A percentile compares a stretch with the other conserved stretches of the same genome.
Conservation (phyloP, 2,888 invertebrate genomes). For the Morinoia aosen region DNA sequence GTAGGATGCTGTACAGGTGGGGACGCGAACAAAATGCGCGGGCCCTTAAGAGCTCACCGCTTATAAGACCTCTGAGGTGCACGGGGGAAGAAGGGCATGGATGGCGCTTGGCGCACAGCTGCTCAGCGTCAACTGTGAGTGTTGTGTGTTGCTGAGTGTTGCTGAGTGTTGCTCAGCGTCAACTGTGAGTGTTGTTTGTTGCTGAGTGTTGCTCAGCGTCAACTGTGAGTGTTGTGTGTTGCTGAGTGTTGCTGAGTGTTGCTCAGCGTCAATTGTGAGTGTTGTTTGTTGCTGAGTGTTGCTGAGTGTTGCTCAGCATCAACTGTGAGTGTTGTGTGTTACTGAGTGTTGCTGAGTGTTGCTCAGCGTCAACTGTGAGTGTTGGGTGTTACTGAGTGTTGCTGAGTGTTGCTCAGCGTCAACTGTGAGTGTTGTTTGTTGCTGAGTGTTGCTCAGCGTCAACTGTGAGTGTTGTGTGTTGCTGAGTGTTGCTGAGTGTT, state of each 20-base stretch:
- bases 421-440: neutral
- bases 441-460: slow-evolving; percentile 31
- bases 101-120: too few relatives aligned
- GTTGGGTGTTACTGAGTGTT: neutral
- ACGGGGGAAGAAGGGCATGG: too few relatives aligned
- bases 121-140: neutral
- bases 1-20: too few relatives aligned
- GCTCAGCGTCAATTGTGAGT: slow-evolving; percentile 52
- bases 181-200: slow-evolving; percentile 20
- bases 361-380: slow-evolving; percentile 52
- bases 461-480: slow-evolving; percentile 27
- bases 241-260: neutral
- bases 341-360: neutral
- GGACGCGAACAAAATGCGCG: too few relatives aligned
- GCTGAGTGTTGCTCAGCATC: neutral
- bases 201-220: neutral
- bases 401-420: neutral
- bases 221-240: neutral
- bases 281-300: neutral
- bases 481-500: neutral
- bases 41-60: too few relatives aligned
- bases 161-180: slow-evolving; percentile 24
- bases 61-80: too few relatives aligned
- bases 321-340: neutral
- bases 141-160: neutral